A percentile compares a stretch with the other conserved stretches of the same genome.
Evolutionary conservation across 2,113 vertebrate genomes (phyloP).

Genomic region (Coturnix japonica): DNA sequence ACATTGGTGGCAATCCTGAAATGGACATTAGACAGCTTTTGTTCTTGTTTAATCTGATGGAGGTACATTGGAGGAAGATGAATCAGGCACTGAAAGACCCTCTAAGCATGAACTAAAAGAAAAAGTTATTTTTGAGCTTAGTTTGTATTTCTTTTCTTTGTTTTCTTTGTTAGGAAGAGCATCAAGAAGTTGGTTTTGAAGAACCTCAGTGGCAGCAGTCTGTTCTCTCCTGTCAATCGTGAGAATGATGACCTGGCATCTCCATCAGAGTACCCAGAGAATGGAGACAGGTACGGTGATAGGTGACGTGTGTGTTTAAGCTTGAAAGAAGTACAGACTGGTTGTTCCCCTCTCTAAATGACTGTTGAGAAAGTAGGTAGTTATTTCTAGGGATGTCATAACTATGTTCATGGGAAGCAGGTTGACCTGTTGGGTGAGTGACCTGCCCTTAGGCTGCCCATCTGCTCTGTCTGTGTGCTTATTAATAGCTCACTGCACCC

Average conservation of each 20-base stretch:
- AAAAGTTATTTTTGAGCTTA: not conserved
- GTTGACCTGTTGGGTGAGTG: not conserved
- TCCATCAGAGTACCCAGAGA: conserved; percentile 87
- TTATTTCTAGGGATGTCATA: not conserved
- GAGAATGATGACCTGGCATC: conserved; percentile 88
- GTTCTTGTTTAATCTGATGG: not conserved
- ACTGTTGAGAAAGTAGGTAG: fast-evolving
- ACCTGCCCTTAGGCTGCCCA: fast-evolving
- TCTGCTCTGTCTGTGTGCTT: not conserved
- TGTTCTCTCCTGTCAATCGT: conserved; percentile 84
- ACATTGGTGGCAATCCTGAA: not conserved
- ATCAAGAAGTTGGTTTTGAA: conserved; percentile 97
- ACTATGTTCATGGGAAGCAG: fast-evolving
- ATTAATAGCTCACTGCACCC: not conserved
- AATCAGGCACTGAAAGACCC: not conserved
- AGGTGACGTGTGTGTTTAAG: fast-evolving
- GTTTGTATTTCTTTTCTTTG: not conserved
- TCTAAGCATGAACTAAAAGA: not conserved
- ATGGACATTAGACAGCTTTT: not conserved
- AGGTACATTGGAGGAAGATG: not conserved
- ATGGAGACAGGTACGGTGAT: conserved; percentile 84
- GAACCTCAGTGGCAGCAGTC: conserved; percentile 87
- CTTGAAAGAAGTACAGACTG: fast-evolving
- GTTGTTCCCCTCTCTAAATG: not conserved
- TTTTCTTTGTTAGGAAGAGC: conserved; percentile 83